Conservation (phyloP, 2,113 vertebrate species). For the Dicerorhinus sumatrensis region DNA sequence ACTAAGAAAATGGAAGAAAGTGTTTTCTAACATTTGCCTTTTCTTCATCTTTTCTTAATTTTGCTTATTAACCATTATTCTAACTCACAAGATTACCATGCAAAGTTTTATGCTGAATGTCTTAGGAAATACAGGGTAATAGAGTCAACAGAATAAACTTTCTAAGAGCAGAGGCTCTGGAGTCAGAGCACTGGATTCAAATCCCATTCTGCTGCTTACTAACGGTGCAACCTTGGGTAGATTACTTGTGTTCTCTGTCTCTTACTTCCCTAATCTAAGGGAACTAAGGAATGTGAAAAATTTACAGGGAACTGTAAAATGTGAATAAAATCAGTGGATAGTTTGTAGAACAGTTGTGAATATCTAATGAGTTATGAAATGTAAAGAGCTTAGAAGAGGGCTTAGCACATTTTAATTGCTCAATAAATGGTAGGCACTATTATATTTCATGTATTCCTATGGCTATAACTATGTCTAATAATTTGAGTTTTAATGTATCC, state of each 20-base stretch:
- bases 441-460: background rate
- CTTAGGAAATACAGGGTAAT: background rate
- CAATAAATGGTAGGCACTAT: background rate
- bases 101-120: background rate
- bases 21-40: background rate
- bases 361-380: background rate
- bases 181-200: background rate
- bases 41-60: background rate
- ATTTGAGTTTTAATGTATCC: background rate
- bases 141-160: too few species aligned
- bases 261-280: background rate
- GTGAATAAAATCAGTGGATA: background rate
- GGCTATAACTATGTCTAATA: background rate
- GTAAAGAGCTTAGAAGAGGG: background rate
- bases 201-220: background rate
- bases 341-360: background rate
- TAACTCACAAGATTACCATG: background rate
- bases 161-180: background rate
- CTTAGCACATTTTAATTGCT: background rate
- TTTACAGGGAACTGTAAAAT: background rate
- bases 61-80: background rate
- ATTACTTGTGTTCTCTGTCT: background rate
- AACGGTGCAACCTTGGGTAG: background rate
- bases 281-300: too few species aligned
- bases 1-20: constrained; percentile 3